Evolutionary conservation across 2,797 vertebrate genomes (phyloP), one percentile per base, ranked within the genome.

Genomic region (Anniella stebbinsi): DNA sequence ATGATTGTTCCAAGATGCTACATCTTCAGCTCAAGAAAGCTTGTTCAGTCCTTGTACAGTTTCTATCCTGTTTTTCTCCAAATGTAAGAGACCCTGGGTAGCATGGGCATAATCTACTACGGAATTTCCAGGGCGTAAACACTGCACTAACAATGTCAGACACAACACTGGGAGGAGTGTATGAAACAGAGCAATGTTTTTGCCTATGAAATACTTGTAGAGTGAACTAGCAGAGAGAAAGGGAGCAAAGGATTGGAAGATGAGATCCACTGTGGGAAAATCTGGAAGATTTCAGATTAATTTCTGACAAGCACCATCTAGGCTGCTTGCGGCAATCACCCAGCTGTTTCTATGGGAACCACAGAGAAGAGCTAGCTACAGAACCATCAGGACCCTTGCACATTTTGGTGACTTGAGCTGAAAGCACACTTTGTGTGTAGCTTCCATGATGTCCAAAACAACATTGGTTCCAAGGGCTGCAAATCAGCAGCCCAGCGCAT

Each of bases 271-370:
- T 36, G 87, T 2, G 17, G 36, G 86, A 86, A 67, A 89, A 87
- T 84, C 82, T 90, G 30, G 72, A 88, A 84, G 0, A 0, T 90
- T 76, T 75, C 25, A 63, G 70, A 51, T 13, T 87, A 4, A 0
- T 33, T 94, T 89, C 88, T 93, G 89, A 92, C 93, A 78, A 48
- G 91, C 93, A 92, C 91, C 90, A 92, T 90, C 41, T 48, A 5
- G 36, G 30, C 36, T 3, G 80, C n/a, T 82, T 93, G 91, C 92
- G 80, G 36, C 1, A 72, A 93, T 91, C 45, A 95, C 90, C 87
- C 82, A 87, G 94, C 90, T 90, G 95, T 96, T 96, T 95, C 96
- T 93, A 96, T 95, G 95, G 96, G 94, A 96, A 95, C 96, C 72
- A 60, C 57, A 92, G 90, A 91, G 23, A 92, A 91, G 8, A 75